Base-by-base conservation (phyloP, 64 coral and sea anemone genomes). In the Montipora capricornis region DNA sequence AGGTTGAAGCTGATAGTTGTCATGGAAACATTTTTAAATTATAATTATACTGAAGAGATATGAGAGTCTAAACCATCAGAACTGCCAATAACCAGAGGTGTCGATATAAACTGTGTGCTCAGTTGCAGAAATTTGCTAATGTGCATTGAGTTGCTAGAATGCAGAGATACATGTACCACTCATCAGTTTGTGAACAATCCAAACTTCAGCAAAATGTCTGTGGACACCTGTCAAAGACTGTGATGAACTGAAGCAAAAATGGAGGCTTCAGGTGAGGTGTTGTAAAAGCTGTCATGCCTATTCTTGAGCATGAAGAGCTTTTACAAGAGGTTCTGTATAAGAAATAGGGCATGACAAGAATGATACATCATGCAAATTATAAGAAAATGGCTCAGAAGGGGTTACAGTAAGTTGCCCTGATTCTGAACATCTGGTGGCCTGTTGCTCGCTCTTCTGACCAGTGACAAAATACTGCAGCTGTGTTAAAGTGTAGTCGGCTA, bases 311-410 rank as follows among this genome's bases (percentile, higher is more conserved):
- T 20, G 68, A 71, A 15, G 14, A 71, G 68, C 68, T 71, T 71
- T 71, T 71, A 71, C 68, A 71, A 71, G n/a, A 71, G 68, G 68
- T 71, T 15, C 68, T 71, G 68, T 71, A 71, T 71, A 0, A 71
- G 68, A 71, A 71, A 71, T 71, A 71, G 68, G 14, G 68, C 68
- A 71, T 71, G 68, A 71, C 68, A 71, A 71, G 68, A 71, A 71
- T 71, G 68, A 71, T 71, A 71, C 68, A 71, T 71, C 68, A 71
- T 71, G 68, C 68, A 71, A 71, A 71, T 71, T 71, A 71, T 71
- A 71, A 71, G 68, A 71, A 71, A 71, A 71, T 71, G 68, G 68
- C 68, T 71, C 16, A 71, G 68, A 71, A 4, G 68, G 68, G 68
- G 68, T 71, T 71, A 71, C 68, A 71, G 15, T 71, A 71, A 71